These are phyloP conservation scores for Pachyramphus minor DNA, from an alignment of 2,113 vertebrate species.

Conservation along the genomic window DNA sequence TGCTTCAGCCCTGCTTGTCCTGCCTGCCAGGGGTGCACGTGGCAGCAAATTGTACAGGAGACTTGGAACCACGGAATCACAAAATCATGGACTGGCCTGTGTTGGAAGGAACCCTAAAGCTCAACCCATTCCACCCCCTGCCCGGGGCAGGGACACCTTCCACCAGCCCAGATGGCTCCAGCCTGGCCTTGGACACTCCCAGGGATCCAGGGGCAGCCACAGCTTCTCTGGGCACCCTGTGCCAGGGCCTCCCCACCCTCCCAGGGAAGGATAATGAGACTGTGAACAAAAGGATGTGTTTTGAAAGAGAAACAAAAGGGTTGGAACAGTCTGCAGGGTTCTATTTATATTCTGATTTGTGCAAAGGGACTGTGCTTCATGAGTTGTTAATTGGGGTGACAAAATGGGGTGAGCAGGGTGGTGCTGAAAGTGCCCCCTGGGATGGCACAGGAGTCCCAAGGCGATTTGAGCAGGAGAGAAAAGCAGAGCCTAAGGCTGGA, in stretches of 20 bases:
- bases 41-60: neutral
- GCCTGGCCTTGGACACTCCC: neutral
- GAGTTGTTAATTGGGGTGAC: neutral
- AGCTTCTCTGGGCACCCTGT: neutral
- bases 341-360: neutral
- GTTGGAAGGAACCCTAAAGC: accelerated
- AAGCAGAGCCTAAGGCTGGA: neutral
- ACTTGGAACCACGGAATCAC: neutral
- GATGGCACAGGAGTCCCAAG: neutral
- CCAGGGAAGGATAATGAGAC: neutral
- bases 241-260: neutral
- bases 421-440: neutral
- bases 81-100: accelerated
- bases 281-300: neutral
- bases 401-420: neutral
- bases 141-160: neutral
- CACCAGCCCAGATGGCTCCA: neutral
- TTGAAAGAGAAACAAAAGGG: neutral
- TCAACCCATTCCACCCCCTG: accelerated
- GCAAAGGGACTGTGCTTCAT: neutral
- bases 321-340: neutral
- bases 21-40: neutral
- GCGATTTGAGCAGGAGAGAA: neutral
- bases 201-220: neutral
- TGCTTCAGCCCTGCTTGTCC: accelerated